Evolutionary conservation across 2,888 invertebrate species (phyloP), one percentile per base, ranked within the genome.

Genomic region (Acrobasis consociella): DNA sequence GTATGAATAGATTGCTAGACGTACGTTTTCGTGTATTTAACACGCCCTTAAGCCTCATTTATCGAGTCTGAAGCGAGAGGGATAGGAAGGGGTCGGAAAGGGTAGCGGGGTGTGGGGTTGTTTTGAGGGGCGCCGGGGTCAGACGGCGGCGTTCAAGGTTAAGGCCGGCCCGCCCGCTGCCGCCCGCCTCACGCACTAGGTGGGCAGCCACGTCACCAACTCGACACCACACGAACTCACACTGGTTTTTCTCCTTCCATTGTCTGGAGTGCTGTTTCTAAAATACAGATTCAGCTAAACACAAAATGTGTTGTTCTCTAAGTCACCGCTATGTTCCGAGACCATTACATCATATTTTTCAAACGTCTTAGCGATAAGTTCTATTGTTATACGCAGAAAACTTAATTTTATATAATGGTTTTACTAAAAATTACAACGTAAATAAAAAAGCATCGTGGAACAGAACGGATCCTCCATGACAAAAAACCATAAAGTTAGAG

Each of bases 111-210:
- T 70, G 73, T 66, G 72, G 66, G 65, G 62, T 68, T 71, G 74
- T 76, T 75, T 74, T 11, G 46, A 74, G 79, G 74, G 71, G 70
- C 68, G 69, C 67, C 66, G 72, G 82, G 89, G 89, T 86, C 88
- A 89, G 90, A 88, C 87, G 83, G 82, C 80, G 83, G 79, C 84
- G 82, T 89, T 89, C 91, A 91, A 91, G 91, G 91, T 91, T 86
- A 91, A 91, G 91, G 91, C 84, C 88, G 77, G 22, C 74, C 78
- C 78, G 73, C 80, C 72, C 65, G 67, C 72, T 65, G 75, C 75
- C 64, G 58, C 64, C 67, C 69, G 63, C 67, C 67, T 62, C 60
- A 63, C 65, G 65, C 62, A 55, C 46, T 7, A 46, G 49, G 49
- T 53, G 3, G 42, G 53, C 37, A 55, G 46, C 53, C 17, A 52